Evolutionary conservation across 2,888 invertebrate species (phyloP).

Genomic region (Cheilosia grossa): DNA sequence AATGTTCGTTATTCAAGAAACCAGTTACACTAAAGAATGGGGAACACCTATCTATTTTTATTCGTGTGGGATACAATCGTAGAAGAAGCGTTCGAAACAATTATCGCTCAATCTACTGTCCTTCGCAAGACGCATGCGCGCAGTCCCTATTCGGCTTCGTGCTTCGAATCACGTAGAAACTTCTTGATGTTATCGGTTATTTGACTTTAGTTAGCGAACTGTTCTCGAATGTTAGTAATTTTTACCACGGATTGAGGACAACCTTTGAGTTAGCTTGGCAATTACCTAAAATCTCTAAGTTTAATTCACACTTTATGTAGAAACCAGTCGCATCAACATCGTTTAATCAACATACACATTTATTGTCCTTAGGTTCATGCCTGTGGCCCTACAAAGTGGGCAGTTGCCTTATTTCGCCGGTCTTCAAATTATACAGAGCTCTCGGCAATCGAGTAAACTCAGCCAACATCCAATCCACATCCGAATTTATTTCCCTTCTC

Average conservation of each 20-base stretch:
- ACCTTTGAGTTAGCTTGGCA: not conserved
- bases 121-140: no score
- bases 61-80: no score
- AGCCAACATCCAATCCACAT: constrained; percentile 41
- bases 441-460: not conserved
- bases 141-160: no score
- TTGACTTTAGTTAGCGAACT: not conserved
- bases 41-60: no score
- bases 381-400: constrained; percentile 23
- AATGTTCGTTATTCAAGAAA: no score
- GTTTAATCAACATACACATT: constrained; percentile 4
- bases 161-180: no score
- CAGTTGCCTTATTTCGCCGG: constrained; percentile 22
- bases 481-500: constrained; percentile 68
- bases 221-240: not conserved
- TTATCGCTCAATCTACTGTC: no score
- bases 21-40: no score
- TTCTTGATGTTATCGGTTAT: no score
- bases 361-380: constrained; percentile 23
- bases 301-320: constrained; percentile 33
- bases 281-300: constrained; percentile 28
- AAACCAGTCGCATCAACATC: constrained; percentile 16
- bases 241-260: not conserved
- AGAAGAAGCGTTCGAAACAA: no score
- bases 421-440: constrained; percentile 40